Conservation (phyloP, 2,797 vertebrate species). For the Tenualosa ilisha region DNA sequence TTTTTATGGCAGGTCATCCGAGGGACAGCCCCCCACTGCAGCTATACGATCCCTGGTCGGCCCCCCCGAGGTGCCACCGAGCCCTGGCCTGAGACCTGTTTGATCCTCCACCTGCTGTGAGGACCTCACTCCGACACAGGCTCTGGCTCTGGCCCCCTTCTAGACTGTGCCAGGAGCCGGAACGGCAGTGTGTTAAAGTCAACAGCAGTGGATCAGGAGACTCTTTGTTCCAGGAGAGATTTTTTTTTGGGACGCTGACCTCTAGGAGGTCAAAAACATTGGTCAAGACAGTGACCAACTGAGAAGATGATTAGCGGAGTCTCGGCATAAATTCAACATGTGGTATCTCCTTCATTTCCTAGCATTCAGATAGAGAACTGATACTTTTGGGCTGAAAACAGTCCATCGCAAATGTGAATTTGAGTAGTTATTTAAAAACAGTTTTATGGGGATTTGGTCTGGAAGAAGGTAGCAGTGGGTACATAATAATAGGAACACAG, state of each 20-base stretch:
- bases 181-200: constrained; percentile 78
- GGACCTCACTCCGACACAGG: constrained; percentile 88
- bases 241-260: constrained; percentile 68
- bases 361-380: background rate
- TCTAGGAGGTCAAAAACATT: constrained; percentile 44
- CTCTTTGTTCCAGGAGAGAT: constrained; percentile 63
- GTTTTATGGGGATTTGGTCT: background rate
- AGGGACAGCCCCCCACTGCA: constrained; percentile 84
- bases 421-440: background rate
- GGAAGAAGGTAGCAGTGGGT: background rate
- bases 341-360: background rate
- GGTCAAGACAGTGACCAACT: constrained; percentile 27
- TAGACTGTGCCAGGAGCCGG: constrained; percentile 71
- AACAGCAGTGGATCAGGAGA: constrained; percentile 69
- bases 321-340: background rate
- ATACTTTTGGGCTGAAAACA: background rate
- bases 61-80: constrained; percentile 74
- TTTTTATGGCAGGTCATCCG: constrained; percentile 89
- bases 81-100: constrained; percentile 87
- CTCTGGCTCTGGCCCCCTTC: constrained; percentile 74
- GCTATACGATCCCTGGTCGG: constrained; percentile 84
- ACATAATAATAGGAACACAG: background rate
- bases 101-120: constrained; percentile 97
- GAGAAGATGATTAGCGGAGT: background rate
- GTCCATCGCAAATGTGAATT: background rate